These are phyloP conservation scores for Plumapathes pennacea DNA, from an alignment of 92 coral and sea anemone species.

Conservation along the genomic window DNA sequence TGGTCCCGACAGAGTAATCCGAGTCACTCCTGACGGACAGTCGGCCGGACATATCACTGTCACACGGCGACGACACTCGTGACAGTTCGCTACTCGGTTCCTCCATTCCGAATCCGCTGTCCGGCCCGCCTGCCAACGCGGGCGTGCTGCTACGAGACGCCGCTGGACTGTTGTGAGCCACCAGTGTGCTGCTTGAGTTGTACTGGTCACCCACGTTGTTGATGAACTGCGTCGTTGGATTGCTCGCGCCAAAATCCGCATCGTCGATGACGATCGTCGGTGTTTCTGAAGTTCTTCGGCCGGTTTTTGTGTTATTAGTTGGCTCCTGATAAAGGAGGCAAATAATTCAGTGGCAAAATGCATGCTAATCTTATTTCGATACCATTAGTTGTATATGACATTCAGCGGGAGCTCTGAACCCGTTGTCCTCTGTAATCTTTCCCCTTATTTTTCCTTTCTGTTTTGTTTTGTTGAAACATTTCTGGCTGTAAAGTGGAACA, in stretches of 20 bases:
- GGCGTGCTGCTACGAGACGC: constrained; percentile 40
- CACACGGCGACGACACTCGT: constrained; percentile 25
- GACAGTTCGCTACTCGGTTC: constrained; percentile 59
- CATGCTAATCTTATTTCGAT: neutral
- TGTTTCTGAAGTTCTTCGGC: constrained; percentile 14
- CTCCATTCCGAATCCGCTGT: constrained; percentile 80
- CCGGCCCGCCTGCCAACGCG: constrained; percentile 36
- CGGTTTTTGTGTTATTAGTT: constrained; percentile 7
- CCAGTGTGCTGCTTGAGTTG: constrained; percentile 68
- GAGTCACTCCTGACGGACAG: constrained; percentile 56
- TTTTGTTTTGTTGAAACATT: no score
- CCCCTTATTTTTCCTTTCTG: no score
- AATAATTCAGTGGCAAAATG: neutral
- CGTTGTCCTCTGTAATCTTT: no score
- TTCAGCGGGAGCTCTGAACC: no score
- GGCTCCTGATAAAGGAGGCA: neutral
- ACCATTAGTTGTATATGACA: no score
- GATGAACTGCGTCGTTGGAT: neutral
- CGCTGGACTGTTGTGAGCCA: constrained; percentile 37
- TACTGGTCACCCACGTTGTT: constrained; percentile 61
- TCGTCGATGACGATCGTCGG: constrained; percentile 56
- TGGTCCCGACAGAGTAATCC: constrained; percentile 62
- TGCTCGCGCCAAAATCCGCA: constrained; percentile 24
- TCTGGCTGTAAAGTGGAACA: no score
- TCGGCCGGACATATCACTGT: constrained; percentile 20